Conservation (phyloP, 2,113 vertebrate genomes). For the Miniopterus natalensis region DNA sequence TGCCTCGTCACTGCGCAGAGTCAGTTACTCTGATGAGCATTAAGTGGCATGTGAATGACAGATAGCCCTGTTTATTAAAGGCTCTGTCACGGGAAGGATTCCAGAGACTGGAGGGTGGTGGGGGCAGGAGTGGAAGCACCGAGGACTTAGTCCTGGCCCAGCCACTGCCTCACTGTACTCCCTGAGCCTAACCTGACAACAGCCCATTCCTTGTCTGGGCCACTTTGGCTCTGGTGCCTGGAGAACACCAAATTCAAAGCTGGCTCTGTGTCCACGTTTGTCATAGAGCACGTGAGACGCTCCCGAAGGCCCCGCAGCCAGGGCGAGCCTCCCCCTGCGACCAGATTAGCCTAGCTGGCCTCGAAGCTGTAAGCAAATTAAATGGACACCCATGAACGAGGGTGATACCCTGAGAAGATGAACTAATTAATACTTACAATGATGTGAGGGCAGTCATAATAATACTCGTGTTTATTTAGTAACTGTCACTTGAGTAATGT, state of each 20-base stretch:
- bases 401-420: background rate
- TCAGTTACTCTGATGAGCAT: accelerated
- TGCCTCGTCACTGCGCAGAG: background rate
- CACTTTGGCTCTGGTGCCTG: background rate
- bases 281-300: accelerated
- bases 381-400: background rate
- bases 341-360: background rate
- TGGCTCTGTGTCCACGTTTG: accelerated
- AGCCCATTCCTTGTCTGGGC: background rate
- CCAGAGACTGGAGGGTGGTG: background rate
- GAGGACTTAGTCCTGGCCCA: background rate
- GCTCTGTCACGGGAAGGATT: background rate
- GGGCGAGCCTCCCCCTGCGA: background rate
- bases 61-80: background rate
- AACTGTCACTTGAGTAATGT: slow-evolving; percentile 14
- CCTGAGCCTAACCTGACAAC: background rate
- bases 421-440: slow-evolving; percentile 32
- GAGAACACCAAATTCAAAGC: background rate
- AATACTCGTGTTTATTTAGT: background rate
- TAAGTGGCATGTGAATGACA: background rate
- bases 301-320: accelerated
- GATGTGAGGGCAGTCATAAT: background rate
- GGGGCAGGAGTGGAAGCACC: accelerated
- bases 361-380: background rate
- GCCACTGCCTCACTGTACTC: background rate